Conservation (phyloP, 2,888 invertebrate species). For the Cosmia trapezina region DNA sequence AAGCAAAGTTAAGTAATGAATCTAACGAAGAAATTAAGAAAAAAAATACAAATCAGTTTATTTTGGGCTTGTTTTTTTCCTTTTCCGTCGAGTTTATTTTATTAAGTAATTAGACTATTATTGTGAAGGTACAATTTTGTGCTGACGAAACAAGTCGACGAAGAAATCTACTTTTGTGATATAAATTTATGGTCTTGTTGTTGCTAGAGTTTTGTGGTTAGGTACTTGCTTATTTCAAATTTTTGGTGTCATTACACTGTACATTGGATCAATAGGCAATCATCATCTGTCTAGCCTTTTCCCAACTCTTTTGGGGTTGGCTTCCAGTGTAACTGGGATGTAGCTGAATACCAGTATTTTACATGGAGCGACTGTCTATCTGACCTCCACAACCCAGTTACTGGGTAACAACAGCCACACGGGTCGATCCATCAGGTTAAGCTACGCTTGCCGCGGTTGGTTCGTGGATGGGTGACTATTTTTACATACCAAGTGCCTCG, state of each 20-base stretch:
- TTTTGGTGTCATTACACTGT: neutral
- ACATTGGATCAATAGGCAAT: neutral
- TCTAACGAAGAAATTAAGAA: conserved; percentile 13
- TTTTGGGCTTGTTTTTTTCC: conserved; percentile 11
- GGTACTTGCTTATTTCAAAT: neutral
- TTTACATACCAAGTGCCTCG: too few relatives aligned
- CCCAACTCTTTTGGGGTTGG: too few relatives aligned
- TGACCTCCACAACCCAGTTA: too few relatives aligned
- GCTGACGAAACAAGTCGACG: neutral
- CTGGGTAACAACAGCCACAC: too few relatives aligned
- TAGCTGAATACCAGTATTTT: too few relatives aligned
- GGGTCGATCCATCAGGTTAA: too few relatives aligned
- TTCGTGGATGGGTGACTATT: too few relatives aligned
- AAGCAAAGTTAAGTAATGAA: conserved; percentile 16
- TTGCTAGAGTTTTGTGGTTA: neutral
- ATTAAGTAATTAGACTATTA: conserved; percentile 18
- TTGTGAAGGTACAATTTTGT: conserved; percentile 2
- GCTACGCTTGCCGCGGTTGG: too few relatives aligned
- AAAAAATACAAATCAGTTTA: conserved; percentile 28
- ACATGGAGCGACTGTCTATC: too few relatives aligned
- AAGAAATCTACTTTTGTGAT: conserved; percentile 1
- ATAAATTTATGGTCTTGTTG: conserved; percentile 4
- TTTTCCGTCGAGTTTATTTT: conserved; percentile 8
- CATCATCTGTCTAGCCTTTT: too few relatives aligned
- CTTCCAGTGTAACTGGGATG: too few relatives aligned